Evolutionary conservation across 2,888 invertebrate species (phyloP).

Genomic region (Drosophila hamatofila): DNA sequence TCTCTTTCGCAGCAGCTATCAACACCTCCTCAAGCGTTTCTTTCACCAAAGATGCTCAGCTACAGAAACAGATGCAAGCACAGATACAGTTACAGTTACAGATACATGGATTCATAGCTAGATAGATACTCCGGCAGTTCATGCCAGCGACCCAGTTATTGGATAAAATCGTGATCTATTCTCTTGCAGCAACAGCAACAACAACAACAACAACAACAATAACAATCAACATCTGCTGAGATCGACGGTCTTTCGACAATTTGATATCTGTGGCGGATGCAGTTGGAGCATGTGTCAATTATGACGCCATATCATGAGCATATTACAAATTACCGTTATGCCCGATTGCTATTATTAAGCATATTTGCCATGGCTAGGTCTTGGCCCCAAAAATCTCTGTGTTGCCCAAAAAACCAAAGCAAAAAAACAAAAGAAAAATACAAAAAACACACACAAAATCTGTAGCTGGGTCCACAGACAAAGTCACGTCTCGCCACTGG

Average conservation of each 20-base stretch:
- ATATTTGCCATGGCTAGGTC: conserved; percentile 53
- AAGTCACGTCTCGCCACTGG: conserved; percentile 57
- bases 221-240: conserved; percentile 4
- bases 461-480: conserved; percentile 26
- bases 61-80: conserved; percentile 1
- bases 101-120: neutral
- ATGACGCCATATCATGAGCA: conserved; percentile 68
- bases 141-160: conserved; percentile 52
- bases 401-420: conserved; percentile 32
- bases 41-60: conserved; percentile 24
- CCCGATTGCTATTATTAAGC: conserved; percentile 62
- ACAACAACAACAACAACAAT: conserved; percentile 1
- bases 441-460: conserved; percentile 18
- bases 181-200: conserved; percentile 18
- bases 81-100: conserved; percentile 12
- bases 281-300: conserved; percentile 75
- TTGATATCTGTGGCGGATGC: conserved; percentile 70
- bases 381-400: conserved; percentile 44
- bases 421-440: neutral
- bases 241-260: conserved; percentile 15
- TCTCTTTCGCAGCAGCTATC: conserved; percentile 31
- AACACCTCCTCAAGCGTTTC: conserved; percentile 49
- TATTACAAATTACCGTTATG: conserved; percentile 56
- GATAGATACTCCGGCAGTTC: conserved; percentile 25
- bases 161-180: conserved; percentile 58